Evolutionary conservation across 2,113 vertebrate species (phyloP).

Genomic region (Phalacrocorax brasilianus): DNA sequence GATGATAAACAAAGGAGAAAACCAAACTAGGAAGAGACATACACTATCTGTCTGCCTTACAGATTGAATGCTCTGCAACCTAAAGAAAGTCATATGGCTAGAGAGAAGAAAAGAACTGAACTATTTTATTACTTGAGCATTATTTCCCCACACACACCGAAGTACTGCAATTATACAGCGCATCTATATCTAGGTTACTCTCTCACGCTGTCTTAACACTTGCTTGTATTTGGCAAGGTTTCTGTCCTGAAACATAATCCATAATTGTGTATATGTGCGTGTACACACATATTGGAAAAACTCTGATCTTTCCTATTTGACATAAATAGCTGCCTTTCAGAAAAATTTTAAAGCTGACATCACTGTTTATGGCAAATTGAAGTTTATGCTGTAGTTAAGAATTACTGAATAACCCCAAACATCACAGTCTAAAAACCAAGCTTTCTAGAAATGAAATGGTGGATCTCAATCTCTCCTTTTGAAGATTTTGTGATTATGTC

Average conservation of each 20-base stretch:
- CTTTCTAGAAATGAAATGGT: not conserved
- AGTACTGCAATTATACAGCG: not conserved
- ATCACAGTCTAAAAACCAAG: not conserved
- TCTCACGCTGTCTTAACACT: not conserved
- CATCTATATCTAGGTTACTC: not conserved
- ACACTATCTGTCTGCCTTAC: not conserved
- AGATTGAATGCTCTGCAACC: not conserved
- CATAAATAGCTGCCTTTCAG: not conserved
- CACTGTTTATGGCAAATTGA: not conserved
- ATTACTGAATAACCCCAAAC: not conserved
- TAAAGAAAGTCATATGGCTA: not conserved
- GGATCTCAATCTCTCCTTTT: not conserved
- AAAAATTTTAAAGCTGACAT: not conserved
- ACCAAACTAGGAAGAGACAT: not conserved
- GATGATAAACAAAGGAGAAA: not conserved
- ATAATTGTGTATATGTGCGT: rapidly evolving
- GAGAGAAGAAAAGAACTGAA: not conserved
- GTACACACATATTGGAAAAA: not conserved
- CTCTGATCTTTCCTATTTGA: not conserved
- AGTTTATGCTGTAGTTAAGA: not conserved
- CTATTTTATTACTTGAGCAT: not conserved
- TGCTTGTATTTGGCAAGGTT: not conserved
- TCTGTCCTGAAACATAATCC: not conserved
- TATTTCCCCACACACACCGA: not conserved
- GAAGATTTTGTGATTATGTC: not conserved